Evolutionary conservation across 2,888 invertebrate species (phyloP), one percentile per base, ranked within the genome.

Genomic region (Scelioninae gen. 1): DNA sequence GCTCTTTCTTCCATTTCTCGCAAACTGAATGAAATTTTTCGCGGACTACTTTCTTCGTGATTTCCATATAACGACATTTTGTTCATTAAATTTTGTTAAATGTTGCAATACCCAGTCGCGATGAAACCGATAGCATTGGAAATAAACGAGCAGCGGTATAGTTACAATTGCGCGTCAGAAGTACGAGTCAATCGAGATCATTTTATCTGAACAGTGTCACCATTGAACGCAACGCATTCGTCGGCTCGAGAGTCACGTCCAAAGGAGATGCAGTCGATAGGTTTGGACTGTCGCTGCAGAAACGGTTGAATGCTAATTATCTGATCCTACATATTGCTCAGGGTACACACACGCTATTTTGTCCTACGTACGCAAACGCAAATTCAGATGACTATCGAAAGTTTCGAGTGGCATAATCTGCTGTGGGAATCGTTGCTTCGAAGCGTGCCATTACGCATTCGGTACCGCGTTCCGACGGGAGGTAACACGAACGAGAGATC

Each of bases 361-460:
- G 87, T 87, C 76, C 71, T 72, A 85, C 85, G 86, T 88, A 90
- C 89, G 88, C 89, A 88, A 88, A 86, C 88, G 90, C 89, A 89
- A 90, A 90, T 90, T 88, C 84, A 89, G 91, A 91, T 91, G 85
- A 88, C 88, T 91, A 91, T 91, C 91, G 86, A 86, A 85, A 84
- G 85, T 86, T 87, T 82, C 83, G 87, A 85, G 88, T 88, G 87
- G 88, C 85, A 85, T 87, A 90, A 91, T 91, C 91, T 90, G 81
- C 83, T 84, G 85, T 87, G 87, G 88, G 86, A 88, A 89, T 89
- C 88, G 85, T 79, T 83, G 84, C 84, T 77, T 76, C 86, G 87
- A 86, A 90, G 90, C 88, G 90, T 89, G 90, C 89, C 89, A 90
- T 90, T 90, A 89, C 88, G 86, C 87, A 86, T 86, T 85, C 86